Conservation (phyloP, 2,888 invertebrate genomes). For the Yponomeuta evonymella region DNA sequence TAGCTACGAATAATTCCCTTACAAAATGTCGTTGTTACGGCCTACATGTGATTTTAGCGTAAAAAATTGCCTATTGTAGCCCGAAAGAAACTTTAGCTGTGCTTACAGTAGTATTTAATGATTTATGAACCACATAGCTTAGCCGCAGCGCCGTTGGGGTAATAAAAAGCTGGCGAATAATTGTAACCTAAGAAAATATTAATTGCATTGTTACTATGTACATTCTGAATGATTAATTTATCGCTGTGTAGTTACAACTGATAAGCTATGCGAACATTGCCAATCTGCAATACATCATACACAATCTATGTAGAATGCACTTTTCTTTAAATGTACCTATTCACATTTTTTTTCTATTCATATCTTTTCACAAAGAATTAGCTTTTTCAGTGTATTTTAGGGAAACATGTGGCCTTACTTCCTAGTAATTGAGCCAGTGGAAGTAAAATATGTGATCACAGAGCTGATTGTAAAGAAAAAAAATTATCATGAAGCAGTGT, state of each 20-base stretch:
- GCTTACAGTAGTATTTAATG: too few relatives aligned
- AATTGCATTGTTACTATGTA: neutral
- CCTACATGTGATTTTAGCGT: slow-evolving; percentile 20
- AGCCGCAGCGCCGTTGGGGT: neutral
- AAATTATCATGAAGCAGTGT: too few relatives aligned
- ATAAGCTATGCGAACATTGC: neutral
- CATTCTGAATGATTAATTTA: neutral
- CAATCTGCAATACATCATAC: neutral
- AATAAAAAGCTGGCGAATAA: neutral
- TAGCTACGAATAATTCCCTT: neutral
- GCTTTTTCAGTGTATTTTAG: too few relatives aligned
- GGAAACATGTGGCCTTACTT: too few relatives aligned
- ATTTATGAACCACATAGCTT: neutral
- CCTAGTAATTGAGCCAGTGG: too few relatives aligned
- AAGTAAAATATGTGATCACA: too few relatives aligned
- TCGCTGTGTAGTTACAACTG: neutral
- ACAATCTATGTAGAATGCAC: neutral
- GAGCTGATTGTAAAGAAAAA: too few relatives aligned
- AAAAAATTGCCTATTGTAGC: neutral
- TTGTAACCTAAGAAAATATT: neutral
- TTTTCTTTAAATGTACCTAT: too few relatives aligned
- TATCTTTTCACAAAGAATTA: too few relatives aligned
- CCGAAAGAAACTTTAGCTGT: neutral
- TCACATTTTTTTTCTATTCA: too few relatives aligned
- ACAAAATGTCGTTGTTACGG: slow-evolving; percentile 5